Conservation (phyloP, 2,113 vertebrate genomes). For the Spea bombifrons region DNA sequence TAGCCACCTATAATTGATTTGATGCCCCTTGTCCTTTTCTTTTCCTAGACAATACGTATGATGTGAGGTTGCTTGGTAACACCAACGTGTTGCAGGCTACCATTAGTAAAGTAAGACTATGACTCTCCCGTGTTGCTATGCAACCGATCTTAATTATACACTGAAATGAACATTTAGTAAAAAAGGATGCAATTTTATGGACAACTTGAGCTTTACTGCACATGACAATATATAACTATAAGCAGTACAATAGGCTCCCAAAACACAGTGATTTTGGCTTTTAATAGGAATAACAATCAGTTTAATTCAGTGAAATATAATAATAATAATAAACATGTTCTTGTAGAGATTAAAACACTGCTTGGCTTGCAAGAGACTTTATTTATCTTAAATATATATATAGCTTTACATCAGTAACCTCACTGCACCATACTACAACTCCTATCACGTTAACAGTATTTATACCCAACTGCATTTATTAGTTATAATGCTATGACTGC, state of each 20-base stretch:
- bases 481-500: no score
- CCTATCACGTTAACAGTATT: no score
- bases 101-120: constrained; percentile 23
- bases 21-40: constrained; percentile 24
- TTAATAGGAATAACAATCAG: no score
- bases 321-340: no score
- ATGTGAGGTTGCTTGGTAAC: constrained; percentile 38
- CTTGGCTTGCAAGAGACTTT: no score
- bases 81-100: constrained; percentile 6
- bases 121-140: constrained; percentile 33
- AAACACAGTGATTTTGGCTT: no score
- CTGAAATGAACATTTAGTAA: constrained; percentile 7
- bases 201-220: not conserved
- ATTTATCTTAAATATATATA: no score
- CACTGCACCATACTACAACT: no score
- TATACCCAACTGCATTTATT: no score
- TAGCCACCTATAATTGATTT: constrained; percentile 41
- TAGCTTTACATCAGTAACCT: no score
- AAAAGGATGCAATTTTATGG: not conserved
- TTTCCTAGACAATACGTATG: constrained; percentile 28
- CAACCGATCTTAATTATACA: constrained; percentile 30
- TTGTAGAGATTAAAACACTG: no score
- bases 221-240: not conserved
- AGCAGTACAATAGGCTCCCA: not conserved
- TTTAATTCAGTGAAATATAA: no score